Evolutionary conservation across 1,140 invertebrate genomes (phyloP), one percentile per base, ranked within the genome.

Genomic region (Drosophila kikkawai): DNA sequence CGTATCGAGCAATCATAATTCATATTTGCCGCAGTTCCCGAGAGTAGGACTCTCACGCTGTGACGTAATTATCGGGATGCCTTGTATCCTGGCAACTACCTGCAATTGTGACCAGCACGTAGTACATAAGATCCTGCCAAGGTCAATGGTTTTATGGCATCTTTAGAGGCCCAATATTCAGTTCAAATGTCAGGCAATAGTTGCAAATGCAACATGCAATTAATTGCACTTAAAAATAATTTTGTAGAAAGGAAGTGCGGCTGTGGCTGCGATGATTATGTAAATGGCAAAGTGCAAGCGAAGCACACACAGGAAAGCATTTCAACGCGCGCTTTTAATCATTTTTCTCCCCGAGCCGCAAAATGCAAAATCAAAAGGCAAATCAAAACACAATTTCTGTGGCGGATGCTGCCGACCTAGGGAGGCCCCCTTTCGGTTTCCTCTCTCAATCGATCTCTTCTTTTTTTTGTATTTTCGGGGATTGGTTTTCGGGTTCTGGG

Each of bases 291-390:
- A 66, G 74, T 78, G 81, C 66, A 64, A 56, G 57, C 26, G 42
- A 68, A 51, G 1, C 42, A 41, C 55, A 56, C 65, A 80, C 83
- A 86, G 83, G 85, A 88, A 88, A 70, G 42, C 69, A 80, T 84
- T 88, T 88, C 84, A 88, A 81, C 84, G 74, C 84, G 74, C 74
- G 84, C 84, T 88, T 88, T 88, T 88, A 88, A 79, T 88, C 85
- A 81, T 67, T 84, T 90, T 85, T 79, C 73, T 48, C n/a, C 32
- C 22, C 68, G 50, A 73, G 47, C 41, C 32, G 47, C 76, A 53
- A 55, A 78, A 80, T 82, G 74, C 79, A 70, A 87, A 86, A 79
- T 82, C 59, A 37, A 73, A 68, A 86, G 77, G 73, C 85, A 71
- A 81, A 90, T 90, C 84, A 90, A 86, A 85, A 80, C 61, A 76